Base-by-base conservation (phyloP, 1,140 invertebrate species). In the Triops longicaudatus region DNA sequence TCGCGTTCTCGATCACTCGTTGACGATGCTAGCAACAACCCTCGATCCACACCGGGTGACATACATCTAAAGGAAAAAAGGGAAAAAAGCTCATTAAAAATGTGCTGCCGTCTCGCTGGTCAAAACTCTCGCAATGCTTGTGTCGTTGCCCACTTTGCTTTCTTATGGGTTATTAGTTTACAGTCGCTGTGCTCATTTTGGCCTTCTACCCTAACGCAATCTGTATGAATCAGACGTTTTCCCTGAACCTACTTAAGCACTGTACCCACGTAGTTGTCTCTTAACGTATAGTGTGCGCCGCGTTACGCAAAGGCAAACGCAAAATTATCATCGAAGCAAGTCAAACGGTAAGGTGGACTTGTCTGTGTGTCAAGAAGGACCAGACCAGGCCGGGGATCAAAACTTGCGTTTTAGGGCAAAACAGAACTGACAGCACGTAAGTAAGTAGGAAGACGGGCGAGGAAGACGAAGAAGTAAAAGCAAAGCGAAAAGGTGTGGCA, bases 61-160 rank as follows among this genome's bases (percentile, higher is more conserved):
- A 37, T 37, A 37, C 31, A 73, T 22, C n/a, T 41, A 73, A 22
- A 17, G 37, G 26, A 31, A 17, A 73, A 5, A 73, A 73, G 37
- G 27, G 2, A 72, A 72, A 72, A 72, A 72, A 72, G 71, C 73
- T 41, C 73, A 17, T 27, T 28, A n/a, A 73, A 73, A 73, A 41
- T 28, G 17, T 1, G 17, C 26, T 73, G 27, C 37, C 4, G 73
- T 41, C 26, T 27, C 26, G 73, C 73, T 1, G n/a, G 37, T 73
- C 27, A 4, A 31, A 31, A 22, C 27, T 73, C 73, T n/a, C 26
- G n/a, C 26, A 31, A 73, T 22, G 11, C 73, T 73, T 73, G 73
- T 6, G 17, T 73, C 17, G 4, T 17, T 41, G 26, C 14, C 73
- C 14, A 22, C 26, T 6, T 73, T 27, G 17, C 73, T 41, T 6